Evolutionary conservation across 2,113 vertebrate genomes (phyloP).

Genomic region (Psilopsiagon aymara): DNA sequence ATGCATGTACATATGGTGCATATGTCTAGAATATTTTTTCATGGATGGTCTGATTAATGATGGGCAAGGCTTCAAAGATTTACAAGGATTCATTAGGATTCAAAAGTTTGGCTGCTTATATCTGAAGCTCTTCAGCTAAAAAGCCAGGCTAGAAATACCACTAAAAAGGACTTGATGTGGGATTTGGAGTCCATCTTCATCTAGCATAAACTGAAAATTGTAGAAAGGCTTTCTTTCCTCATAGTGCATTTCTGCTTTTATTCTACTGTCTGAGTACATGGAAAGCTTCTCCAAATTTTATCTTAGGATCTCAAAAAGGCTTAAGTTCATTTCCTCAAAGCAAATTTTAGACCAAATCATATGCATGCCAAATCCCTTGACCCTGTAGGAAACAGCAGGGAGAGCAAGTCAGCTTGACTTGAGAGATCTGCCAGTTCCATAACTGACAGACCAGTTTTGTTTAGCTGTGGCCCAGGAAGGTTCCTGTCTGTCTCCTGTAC

Average conservation of each 20-base stretch:
- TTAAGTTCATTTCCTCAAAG: neutral
- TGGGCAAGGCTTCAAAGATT: constrained; percentile 2
- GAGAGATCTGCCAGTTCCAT: neutral
- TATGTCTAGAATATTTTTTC: constrained; percentile 1
- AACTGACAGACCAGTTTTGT: neutral
- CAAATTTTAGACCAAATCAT: neutral
- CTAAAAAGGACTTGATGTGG: neutral
- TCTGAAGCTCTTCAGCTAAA: neutral
- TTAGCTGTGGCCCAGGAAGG: neutral
- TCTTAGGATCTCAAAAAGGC: neutral
- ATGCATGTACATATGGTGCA: neutral
- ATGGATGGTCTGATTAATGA: constrained; percentile 22
- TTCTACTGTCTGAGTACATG: neutral
- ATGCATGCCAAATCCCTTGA: neutral
- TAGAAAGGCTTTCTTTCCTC: neutral
- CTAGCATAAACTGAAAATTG: neutral
- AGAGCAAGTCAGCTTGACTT: neutral
- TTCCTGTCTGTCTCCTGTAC: neutral
- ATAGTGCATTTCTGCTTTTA: neutral
- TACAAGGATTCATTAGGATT: neutral
- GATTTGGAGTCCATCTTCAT: neutral
- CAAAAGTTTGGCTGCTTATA: neutral
- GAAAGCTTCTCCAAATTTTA: neutral
- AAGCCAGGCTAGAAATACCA: neutral
- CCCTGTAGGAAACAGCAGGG: neutral